Evolutionary conservation across 92 coral and sea anemone genomes (phyloP).

Genomic region (Micromussa lordhowensis): DNA sequence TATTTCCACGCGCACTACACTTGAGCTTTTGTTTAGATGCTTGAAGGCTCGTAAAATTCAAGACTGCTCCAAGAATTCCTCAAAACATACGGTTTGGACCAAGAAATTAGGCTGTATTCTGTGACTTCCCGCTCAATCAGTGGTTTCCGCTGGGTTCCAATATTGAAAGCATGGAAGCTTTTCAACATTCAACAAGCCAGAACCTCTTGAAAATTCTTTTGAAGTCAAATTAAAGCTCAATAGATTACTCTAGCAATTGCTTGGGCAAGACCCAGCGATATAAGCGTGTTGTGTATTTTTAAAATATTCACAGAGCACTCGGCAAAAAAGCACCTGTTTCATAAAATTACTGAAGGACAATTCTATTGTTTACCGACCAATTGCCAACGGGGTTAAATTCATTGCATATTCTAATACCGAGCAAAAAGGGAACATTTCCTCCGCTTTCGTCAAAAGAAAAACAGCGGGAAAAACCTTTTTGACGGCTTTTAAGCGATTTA

Average conservation of each 20-base stretch:
- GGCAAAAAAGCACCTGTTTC: constrained; percentile 34
- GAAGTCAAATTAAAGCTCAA: background rate
- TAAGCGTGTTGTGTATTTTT: constrained; percentile 33
- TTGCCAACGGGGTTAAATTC: constrained; percentile 7
- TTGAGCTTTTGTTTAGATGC: constrained; percentile 19
- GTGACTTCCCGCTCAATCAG: background rate
- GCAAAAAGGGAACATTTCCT: background rate
- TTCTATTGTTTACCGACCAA: constrained; percentile 46
- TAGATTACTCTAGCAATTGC: constrained; percentile 35
- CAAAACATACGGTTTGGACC: constrained; percentile 29
- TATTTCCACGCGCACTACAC: constrained; percentile 15
- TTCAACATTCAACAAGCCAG: background rate
- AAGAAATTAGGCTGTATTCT: constrained; percentile 3
- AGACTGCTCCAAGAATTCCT: constrained; percentile 9
- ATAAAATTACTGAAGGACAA: constrained; percentile 24
- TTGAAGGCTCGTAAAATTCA: constrained; percentile 9
- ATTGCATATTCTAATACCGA: constrained; percentile 44
- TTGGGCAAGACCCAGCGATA: constrained; percentile 20
- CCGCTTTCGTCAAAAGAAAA: background rate
- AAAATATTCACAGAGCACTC: constrained; percentile 42
- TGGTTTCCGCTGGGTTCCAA: background rate
- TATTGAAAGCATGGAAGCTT: background rate
- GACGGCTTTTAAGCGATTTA: background rate
- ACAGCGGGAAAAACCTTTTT: constrained; percentile 1
- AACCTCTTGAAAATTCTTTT: background rate